Evolutionary conservation across 2,888 invertebrate species (phyloP), one percentile per base, ranked within the genome.

Genomic region (Acanthoscelides obtectus): DNA sequence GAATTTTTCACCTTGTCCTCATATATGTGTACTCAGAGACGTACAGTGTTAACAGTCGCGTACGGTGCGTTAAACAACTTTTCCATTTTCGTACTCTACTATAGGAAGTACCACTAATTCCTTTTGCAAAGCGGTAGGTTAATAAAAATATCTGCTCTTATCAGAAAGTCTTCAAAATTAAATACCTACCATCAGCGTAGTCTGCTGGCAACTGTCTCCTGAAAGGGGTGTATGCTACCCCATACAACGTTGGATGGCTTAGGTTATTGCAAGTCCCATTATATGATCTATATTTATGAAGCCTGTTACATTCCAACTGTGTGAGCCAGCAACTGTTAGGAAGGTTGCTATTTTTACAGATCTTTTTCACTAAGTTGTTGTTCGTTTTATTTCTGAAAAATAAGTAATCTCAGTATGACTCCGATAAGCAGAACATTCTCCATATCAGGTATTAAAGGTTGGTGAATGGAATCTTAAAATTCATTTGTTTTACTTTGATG

Each of bases 211-310:
- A 82, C n/a, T 89, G 88, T 80, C 94, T 88, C 71, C 92, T 87
- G 78, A 93, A 95, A 0, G 94, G 92, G n/a, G 88, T 90, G 81
- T 91, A 90, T 0, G 93, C 89, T 0, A 91, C 90, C 0, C 96
- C 96, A 87, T 89, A 92, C 1, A 85, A 84, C n/a, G 87, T 82
- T 0, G 92, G 90, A 76, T 92, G 86, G 8, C 86, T 78, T 72
- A 91, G 82, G 82, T 93, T 94, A 82, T 96, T 96, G 83, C 96
- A 96, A 2, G 89, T 89, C 0, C 95, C 96, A 77, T 94, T 91
- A 64, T 89, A 87, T 0, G 87, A 88, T 20, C 95, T 86, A 82
- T 92, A 95, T 77, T 87, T 89, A 64, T 77, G 68, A 64, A 78
- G 81, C 21, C 66, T 22, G 69, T 79, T 80, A 71, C 83, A 81